A percentile compares a stretch with the other conserved stretches of the same genome.
Evolutionary conservation across 2,888 invertebrate species (phyloP).

Genomic region (Eurytoma californica): DNA sequence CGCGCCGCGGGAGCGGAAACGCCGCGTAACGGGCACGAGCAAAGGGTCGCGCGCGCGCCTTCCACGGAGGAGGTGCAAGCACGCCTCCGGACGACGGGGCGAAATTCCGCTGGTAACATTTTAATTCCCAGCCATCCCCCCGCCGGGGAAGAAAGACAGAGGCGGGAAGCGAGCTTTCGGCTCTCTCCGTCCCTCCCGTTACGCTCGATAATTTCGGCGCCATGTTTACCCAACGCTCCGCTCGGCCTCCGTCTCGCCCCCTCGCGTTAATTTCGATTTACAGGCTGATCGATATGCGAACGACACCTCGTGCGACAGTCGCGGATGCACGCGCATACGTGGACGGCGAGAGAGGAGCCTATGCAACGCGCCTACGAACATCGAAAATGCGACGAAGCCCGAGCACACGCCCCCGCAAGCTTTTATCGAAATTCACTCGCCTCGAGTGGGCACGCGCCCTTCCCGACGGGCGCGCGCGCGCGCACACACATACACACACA

Average conservation of each 20-base stretch:
- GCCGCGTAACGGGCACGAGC: too few species aligned
- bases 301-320: neutral
- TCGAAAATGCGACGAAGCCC: neutral
- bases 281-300: slow-evolving; percentile 52
- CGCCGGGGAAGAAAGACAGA: slow-evolving; percentile 18
- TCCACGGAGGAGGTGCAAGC: too few species aligned
- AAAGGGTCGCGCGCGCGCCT: too few species aligned
- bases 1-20: too few species aligned
- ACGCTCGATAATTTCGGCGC: slow-evolving; percentile 62
- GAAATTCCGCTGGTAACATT: slow-evolving; percentile 4
- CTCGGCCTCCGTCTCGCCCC: slow-evolving; percentile 18
- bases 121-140: slow-evolving; percentile 26
- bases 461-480: neutral
- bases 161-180: neutral
- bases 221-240: slow-evolving; percentile 56
- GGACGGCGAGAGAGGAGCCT: neutral
- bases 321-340: neutral
- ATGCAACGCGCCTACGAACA: neutral
- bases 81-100: neutral
- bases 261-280: slow-evolving; percentile 43
- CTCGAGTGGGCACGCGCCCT: neutral
- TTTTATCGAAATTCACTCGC: slow-evolving; percentile 32
- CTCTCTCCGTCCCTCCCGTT: slow-evolving; percentile 33
- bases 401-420: slow-evolving; percentile 23
- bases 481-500: neutral